Percentiles rank a stretch among this genome's conserved stretches.
These are phyloP conservation scores for Allolobophora icterica DNA, from an alignment of 2,888 invertebrate species.

Conservation along the genomic window DNA sequence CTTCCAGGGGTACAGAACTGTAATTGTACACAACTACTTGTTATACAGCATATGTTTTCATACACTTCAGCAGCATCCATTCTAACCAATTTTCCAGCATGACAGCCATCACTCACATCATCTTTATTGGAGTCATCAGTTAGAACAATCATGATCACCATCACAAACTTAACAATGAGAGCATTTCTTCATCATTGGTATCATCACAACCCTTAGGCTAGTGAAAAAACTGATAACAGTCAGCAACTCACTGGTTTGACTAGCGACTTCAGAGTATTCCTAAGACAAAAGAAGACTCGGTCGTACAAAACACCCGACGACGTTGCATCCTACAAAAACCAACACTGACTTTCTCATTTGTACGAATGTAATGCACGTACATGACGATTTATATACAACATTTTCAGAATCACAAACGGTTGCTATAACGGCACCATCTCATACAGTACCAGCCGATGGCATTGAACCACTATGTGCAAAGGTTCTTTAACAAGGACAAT, in stretches of 20 bases:
- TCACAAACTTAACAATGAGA: neutral
- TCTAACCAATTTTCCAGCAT: neutral
- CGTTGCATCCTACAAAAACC: conserved; percentile 61
- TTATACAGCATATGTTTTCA: neutral
- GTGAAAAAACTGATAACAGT: neutral
- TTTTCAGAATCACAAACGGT: too few relatives aligned
- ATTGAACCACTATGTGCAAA: neutral
- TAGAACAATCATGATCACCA: neutral
- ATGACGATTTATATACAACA: too few relatives aligned
- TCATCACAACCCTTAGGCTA: neutral
- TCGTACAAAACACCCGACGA: conserved; percentile 62
- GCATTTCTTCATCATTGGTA: neutral
- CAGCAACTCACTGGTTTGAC: conserved; percentile 61
- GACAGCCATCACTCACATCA: neutral
- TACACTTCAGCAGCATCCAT: neutral
- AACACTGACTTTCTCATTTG: neutral
- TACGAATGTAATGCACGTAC: neutral
- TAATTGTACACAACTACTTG: conserved; percentile 52
- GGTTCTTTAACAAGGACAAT: neutral
- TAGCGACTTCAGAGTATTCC: conserved; percentile 61
- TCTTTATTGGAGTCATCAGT: neutral
- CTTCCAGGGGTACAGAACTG: conserved; percentile 77
- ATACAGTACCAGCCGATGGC: neutral
- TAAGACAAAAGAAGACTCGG: conserved; percentile 61
- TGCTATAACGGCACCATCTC: neutral